Conservation (phyloP, 2,888 invertebrate genomes). For the Leptodirus hochenwartii region DNA sequence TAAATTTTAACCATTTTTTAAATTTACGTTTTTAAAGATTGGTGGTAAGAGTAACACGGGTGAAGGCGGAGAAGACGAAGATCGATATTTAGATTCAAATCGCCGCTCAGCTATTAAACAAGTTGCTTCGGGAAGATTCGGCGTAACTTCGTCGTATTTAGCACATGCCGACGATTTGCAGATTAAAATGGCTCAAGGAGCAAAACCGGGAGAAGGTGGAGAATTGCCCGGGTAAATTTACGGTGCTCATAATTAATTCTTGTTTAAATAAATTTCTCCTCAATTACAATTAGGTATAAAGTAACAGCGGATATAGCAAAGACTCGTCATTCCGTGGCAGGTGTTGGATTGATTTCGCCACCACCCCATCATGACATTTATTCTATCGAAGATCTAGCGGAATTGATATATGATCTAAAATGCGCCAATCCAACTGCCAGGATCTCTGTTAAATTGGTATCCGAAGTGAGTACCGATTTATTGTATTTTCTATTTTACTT, state of each 20-base stretch:
- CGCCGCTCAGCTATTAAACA: slow-evolving; percentile 94
- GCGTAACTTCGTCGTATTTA: slow-evolving; percentile 92
- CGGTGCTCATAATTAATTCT: slow-evolving; percentile 1
- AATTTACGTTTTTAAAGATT: slow-evolving; percentile 31
- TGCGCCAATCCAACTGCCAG: slow-evolving; percentile 90
- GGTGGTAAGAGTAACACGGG: slow-evolving; percentile 98
- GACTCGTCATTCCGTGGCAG: slow-evolving; percentile 89
- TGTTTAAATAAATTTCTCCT: slow-evolving; percentile 5
- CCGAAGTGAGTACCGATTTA: slow-evolving; percentile 38
- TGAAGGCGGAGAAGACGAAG: slow-evolving; percentile 82
- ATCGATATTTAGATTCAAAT: slow-evolving; percentile 55
- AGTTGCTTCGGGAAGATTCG: slow-evolving; percentile 96
- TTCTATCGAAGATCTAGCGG: slow-evolving; percentile 96
- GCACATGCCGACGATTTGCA: slow-evolving; percentile 97
- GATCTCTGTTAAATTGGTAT: slow-evolving; percentile 94
- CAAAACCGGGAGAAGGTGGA: slow-evolving; percentile 98
- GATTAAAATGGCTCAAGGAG: slow-evolving; percentile 99
- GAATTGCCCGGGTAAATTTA: slow-evolving; percentile 59
- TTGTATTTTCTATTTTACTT: slow-evolving; percentile 1
- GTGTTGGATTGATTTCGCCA: slow-evolving; percentile 94
- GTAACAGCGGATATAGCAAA: slow-evolving; percentile 89
- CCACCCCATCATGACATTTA: slow-evolving; percentile 99
- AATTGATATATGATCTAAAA: slow-evolving; percentile 95
- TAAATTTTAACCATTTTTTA: no score
- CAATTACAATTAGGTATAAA: slow-evolving; percentile 34